These are phyloP conservation scores for Craterocephalus amniculus DNA, from an alignment of 2,797 vertebrate genomes.

Conservation along the genomic window DNA sequence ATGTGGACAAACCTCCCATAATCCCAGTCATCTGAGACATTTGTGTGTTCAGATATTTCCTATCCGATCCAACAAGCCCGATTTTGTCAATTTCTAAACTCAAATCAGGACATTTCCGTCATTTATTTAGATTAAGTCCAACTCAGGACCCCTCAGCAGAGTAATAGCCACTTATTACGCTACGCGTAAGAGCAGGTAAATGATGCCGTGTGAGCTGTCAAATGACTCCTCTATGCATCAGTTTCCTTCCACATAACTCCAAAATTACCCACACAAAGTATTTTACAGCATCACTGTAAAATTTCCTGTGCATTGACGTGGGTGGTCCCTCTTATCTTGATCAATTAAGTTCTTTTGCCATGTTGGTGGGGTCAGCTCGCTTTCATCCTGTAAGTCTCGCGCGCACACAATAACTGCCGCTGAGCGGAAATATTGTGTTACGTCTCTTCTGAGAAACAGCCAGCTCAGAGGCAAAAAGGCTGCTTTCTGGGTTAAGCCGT, in stretches of 20 bases:
- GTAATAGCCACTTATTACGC: background rate
- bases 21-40: slow-evolving; percentile 68
- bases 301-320: slow-evolving; percentile 40
- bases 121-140: background rate
- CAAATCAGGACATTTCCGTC: background rate
- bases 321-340: slow-evolving; percentile 47
- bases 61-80: background rate
- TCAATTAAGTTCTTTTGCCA: slow-evolving; percentile 46
- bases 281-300: background rate
- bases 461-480: slow-evolving; percentile 32
- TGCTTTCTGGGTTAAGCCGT: slow-evolving; percentile 57
- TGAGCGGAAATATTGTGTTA: slow-evolving; percentile 51
- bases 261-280: slow-evolving; percentile 23
- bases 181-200: background rate
- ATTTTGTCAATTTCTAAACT: background rate
- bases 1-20: slow-evolving; percentile 66
- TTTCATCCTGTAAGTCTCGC: slow-evolving; percentile 49
- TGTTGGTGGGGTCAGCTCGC: slow-evolving; percentile 49
- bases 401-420: background rate
- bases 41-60: slow-evolving; percentile 52
- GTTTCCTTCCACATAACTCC: slow-evolving; percentile 38
- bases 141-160: background rate
- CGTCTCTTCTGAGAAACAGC: slow-evolving; percentile 49
- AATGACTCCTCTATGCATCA: slow-evolving; percentile 14
- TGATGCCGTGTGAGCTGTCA: background rate